Evolutionary conservation across 2,797 vertebrate species (phyloP), one percentile per base, ranked within the genome.

Genomic region (Muscicapa comitata): DNA sequence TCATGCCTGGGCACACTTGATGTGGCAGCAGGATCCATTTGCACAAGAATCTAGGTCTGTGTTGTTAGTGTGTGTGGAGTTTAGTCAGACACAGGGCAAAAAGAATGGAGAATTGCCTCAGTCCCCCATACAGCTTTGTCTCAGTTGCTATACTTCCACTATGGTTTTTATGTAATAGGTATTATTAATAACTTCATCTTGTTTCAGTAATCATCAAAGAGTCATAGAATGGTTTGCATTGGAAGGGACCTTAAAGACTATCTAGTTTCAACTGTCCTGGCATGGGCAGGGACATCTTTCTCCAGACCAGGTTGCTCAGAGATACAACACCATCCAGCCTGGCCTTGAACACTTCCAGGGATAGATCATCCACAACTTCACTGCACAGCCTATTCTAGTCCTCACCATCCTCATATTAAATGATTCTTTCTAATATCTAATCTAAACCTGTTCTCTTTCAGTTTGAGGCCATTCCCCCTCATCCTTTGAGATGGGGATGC

Each of bases 231-330:
- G 10, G 3, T 63, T 63, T 38, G 24, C 9, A 17, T 43, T 50
- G 24, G 24, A 70, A 82, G 11, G 12, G 23, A 57, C 28, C n/a
- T 50, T 38, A 37, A 50, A 70, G 28, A 24, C 5, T 24, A 45
- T 38, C 14, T 38, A 40, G 25, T 45, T 65, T 50, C 24, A 33
- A 31, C 4, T 0, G 0, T 23, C 3, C 20, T 70, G 33, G 5
- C 43, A 7, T 19, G 20, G 51, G 4, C 51, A 51, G 29, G 12
- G 58, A 33, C 9, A 24, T 1, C 9, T 76, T 58, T 37, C 33
- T 19, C 50, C 16, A 23, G 50, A 51, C 4, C 38, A 40, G 29
- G 12, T 28, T 53, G 20, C 25, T 90, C 29, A 40, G 33, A 71
- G 12, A 42, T 42, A 42, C 40, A 42, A 42, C 29, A 3, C 33